Percentiles rank a stretch among this genome's conserved stretches.
Conservation (phyloP, 2,797 vertebrate species). For the Scomberomorus guttatus region DNA sequence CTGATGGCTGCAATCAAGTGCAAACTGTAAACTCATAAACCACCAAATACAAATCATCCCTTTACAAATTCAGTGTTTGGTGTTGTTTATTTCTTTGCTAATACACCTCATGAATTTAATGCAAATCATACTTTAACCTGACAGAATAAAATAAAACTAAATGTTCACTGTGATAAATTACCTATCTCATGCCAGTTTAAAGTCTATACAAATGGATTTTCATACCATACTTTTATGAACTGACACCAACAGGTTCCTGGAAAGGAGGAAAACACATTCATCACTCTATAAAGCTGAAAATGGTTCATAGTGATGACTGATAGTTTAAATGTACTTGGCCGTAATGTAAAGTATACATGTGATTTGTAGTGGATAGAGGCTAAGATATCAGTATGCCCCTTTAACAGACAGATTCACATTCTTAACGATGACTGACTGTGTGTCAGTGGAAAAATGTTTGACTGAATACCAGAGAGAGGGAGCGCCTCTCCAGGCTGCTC, state of each 20-base stretch:
- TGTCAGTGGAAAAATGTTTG: neutral
- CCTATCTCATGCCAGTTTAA: neutral
- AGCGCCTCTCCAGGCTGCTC: slow-evolving; percentile 90
- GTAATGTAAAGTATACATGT: neutral
- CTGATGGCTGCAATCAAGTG: neutral
- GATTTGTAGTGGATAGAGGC: neutral
- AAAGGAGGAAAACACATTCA: neutral
- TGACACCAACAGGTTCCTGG: neutral
- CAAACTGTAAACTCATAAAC: neutral
- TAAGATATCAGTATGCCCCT: neutral
- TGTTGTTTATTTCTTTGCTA: neutral
- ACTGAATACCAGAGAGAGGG: slow-evolving; percentile 82
- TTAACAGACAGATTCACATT: neutral
- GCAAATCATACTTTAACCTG: neutral
- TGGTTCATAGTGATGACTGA: neutral
- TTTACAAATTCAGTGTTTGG: neutral
- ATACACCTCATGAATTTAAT: neutral
- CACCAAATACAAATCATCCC: neutral
- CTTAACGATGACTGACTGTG: no score
- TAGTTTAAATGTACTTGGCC: neutral
- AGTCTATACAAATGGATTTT: neutral
- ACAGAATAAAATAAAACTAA: slow-evolving; percentile 7
- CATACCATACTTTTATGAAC: neutral
- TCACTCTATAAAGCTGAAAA: neutral
- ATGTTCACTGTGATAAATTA: neutral